Evolutionary conservation across 2,113 vertebrate species (phyloP).

Genomic region (Ptyas mucosa): DNA sequence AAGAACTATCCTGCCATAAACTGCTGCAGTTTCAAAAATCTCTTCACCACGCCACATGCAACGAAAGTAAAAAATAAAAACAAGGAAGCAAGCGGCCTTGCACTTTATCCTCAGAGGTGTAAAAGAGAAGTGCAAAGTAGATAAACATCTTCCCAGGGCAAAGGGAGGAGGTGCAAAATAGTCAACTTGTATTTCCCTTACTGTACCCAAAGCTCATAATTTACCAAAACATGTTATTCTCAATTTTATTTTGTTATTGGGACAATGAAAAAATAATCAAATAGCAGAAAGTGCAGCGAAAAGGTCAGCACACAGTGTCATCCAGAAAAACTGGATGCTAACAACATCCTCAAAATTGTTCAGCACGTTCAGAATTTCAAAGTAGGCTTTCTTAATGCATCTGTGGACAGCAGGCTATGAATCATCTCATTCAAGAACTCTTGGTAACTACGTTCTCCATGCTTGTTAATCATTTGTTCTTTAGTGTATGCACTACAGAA

Average conservation of each 20-base stretch:
- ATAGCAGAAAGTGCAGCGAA: background rate
- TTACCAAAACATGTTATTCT: background rate
- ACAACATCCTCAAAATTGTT: background rate
- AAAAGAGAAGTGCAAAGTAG: background rate
- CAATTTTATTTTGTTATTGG: background rate
- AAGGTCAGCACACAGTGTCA: background rate
- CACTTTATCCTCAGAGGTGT: background rate
- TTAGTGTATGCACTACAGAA: background rate
- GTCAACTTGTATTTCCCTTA: background rate
- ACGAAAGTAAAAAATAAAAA: background rate
- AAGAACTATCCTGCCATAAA: background rate
- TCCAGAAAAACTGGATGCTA: background rate
- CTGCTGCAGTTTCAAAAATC: background rate
- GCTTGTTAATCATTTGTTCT: background rate
- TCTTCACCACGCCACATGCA: background rate
- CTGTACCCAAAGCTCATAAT: background rate
- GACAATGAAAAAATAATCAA: background rate
- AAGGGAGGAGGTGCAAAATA: background rate
- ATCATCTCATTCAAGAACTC: background rate
- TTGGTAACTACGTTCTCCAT: background rate
- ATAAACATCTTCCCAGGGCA: background rate
- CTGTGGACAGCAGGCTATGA: background rate
- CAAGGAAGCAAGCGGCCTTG: background rate
- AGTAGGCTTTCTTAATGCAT: constrained; percentile 1
- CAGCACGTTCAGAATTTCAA: constrained; percentile 8